Evolutionary conservation across 2,888 invertebrate species (phyloP), one percentile per base, ranked within the genome.

Genomic region (Agonum fuliginosum): DNA sequence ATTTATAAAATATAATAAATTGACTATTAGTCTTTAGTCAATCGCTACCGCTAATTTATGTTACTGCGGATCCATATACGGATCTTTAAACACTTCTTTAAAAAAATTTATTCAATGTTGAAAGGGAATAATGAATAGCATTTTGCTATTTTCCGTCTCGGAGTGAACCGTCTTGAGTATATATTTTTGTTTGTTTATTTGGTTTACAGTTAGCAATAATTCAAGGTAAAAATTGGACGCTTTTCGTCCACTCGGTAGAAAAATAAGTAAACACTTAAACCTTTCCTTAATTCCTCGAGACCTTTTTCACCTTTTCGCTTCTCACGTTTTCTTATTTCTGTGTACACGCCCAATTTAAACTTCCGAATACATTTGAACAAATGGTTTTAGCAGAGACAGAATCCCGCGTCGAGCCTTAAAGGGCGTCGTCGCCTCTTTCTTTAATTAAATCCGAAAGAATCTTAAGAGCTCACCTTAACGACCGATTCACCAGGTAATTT

Each of bases 361-460:
- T 69, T 69, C 69, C 46, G 46, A 41, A 69, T 69, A 69, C 67
- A 67, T 43, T 69, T 41, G 69, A 46, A 69, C 69, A 46, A 69
- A 62, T 62, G 58, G 58, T 12, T 37, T 14, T 27, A 62, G 58
- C n/a, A 12, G 54, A 54, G 30, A 62, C 30, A 62, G 30, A 62
- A 27, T 30, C 12, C 27, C 24, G 5, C 24, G 14, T 17, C 27
- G 8, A 8, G 58, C 17, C 58, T 62, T 62, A 30, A 30, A 62
- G 58, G 30, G 58, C 27, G 58, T 27, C 41, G 67, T 10, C 17
- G 27, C 41, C 20, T 67, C 67, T 65, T 65, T 14, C 54, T 77
- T 70, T 77, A 77, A 77, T 77, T 77, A 77, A 77, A 70, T 77
- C 70, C 24, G 27, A 70, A 77, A 77, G 69, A 77, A 77, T 77